Conservation (phyloP, 2,888 invertebrate genomes). For the Blastobasis lacticolella region DNA sequence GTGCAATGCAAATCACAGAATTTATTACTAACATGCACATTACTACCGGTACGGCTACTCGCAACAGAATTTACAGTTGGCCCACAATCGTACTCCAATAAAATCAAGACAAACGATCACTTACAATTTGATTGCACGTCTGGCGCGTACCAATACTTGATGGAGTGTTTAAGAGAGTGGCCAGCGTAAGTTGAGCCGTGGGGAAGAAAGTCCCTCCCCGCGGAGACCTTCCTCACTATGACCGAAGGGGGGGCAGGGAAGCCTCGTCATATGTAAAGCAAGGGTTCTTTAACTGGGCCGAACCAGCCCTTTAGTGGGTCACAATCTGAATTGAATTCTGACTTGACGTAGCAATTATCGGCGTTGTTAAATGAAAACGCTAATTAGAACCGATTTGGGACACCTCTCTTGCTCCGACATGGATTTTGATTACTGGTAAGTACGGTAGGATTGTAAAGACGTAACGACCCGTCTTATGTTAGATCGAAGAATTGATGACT, state of each 20-base stretch:
- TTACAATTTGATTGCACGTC: constrained; percentile 42
- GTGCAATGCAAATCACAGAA: constrained; percentile 18
- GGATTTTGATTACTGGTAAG: background rate
- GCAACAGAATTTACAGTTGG: constrained; percentile 22
- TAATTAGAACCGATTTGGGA: background rate
- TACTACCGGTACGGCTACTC: constrained; percentile 29
- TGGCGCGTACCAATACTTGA: constrained; percentile 12
- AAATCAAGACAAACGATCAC: constrained; percentile 46
- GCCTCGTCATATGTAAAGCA: too few relatives aligned
- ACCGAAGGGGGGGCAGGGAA: too few relatives aligned
- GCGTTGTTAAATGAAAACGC: constrained; percentile 3
- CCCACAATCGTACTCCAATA: constrained; percentile 39
- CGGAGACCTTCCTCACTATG: too few relatives aligned
- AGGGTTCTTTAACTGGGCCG: too few relatives aligned
- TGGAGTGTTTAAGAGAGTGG: too few relatives aligned
- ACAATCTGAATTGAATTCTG: constrained; percentile 24
- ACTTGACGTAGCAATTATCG: constrained; percentile 11
- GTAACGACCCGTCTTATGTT: background rate
- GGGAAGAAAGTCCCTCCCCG: too few relatives aligned
- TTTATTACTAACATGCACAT: constrained; percentile 6
- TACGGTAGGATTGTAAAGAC: background rate
- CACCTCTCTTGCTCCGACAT: too few relatives aligned
- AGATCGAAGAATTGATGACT: too few relatives aligned
- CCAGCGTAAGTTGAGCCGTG: too few relatives aligned
- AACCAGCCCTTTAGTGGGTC: constrained; percentile 17